Evolutionary conservation across 2,113 vertebrate genomes (phyloP).

Genomic region (Bos indicus): DNA sequence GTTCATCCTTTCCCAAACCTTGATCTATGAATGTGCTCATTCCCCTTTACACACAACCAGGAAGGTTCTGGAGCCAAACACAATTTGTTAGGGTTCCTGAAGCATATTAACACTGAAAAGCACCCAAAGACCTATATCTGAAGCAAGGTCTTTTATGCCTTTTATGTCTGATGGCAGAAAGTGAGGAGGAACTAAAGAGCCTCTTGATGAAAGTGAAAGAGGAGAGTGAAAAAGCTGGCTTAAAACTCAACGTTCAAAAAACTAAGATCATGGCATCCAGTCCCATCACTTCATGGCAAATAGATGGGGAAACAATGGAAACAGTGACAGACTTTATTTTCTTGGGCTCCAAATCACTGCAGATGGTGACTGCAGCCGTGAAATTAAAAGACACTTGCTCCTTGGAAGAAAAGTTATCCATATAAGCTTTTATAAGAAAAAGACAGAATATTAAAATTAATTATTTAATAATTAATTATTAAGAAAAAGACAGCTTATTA

Average conservation of each 20-base stretch:
- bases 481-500: neutral
- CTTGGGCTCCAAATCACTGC: neutral
- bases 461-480: neutral
- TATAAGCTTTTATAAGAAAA: neutral
- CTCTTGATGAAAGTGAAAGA: neutral
- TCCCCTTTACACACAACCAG: neutral
- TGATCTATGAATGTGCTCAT: neutral
- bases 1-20: neutral
- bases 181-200: neutral
- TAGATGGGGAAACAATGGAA: neutral
- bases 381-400: neutral
- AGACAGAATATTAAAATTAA: neutral
- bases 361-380: neutral
- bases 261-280: neutral
- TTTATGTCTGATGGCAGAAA: neutral
- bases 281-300: neutral
- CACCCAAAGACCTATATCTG: neutral
- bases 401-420: neutral
- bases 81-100: neutral
- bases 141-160: neutral
- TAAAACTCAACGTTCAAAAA: neutral
- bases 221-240: neutral
- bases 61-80: neutral
- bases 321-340: neutral
- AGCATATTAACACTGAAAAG: neutral